Evolutionary conservation across 2,888 invertebrate genomes (phyloP).

Genomic region (Leistus spinibarbis): DNA sequence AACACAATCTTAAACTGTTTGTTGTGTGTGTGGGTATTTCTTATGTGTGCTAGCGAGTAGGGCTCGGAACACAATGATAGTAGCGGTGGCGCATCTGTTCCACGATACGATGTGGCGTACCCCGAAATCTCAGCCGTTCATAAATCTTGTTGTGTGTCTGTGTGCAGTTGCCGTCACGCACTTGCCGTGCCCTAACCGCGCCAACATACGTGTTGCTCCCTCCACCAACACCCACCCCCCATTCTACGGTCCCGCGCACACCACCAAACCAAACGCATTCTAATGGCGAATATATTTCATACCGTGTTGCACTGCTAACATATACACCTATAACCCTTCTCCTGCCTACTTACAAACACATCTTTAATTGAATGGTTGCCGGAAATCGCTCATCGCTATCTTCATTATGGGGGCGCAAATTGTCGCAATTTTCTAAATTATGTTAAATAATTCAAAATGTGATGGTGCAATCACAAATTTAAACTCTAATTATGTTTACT

Average conservation of each 20-base stretch:
- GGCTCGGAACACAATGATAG: neutral
- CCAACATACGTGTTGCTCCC: conserved; percentile 23
- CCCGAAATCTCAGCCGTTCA: neutral
- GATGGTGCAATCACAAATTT: no score
- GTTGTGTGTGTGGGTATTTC: neutral
- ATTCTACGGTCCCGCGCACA: neutral
- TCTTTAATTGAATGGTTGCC: neutral
- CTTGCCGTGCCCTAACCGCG: conserved; percentile 25
- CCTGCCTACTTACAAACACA: neutral
- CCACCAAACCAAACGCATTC: neutral
- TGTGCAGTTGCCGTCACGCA: conserved; percentile 22
- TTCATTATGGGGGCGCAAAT: no score
- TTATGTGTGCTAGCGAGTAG: neutral
- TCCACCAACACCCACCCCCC: neutral
- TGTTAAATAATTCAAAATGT: no score
- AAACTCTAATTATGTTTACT: no score
- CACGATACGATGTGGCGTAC: neutral
- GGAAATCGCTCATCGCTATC: neutral
- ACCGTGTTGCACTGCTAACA: neutral
- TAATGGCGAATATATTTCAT: conserved; percentile 3
- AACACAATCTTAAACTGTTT: neutral
- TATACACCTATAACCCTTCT: no score
- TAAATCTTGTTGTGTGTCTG: conserved; percentile 26
- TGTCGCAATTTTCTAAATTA: no score
- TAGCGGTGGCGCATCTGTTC: neutral